A percentile compares a stretch with the other conserved stretches of the same genome.
phyloP scores from a whole-genome alignment of 2,888 invertebrate genomes.

The Shargacucullia verbasci region DNA sequence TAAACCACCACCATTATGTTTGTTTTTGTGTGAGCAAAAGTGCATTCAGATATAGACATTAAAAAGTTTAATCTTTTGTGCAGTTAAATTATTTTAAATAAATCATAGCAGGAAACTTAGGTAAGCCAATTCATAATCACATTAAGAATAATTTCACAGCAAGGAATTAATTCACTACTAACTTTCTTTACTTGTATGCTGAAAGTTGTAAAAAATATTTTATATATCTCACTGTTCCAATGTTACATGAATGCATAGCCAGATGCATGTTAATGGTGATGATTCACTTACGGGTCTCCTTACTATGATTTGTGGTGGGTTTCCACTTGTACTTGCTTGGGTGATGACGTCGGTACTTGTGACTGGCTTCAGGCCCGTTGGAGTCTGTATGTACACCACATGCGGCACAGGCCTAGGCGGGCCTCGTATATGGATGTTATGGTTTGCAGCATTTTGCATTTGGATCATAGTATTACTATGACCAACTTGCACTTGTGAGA shows the following conservation, averaged over 20 bases:
- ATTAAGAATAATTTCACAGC: conserved; percentile 14
- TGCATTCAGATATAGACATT: conserved; percentile 35
- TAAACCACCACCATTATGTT: conserved; percentile 55
- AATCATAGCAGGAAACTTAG: neutral
- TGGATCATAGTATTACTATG: conserved; percentile 77
- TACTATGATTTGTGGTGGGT: conserved; percentile 86
- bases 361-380: conserved; percentile 84
- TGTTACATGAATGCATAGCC: conserved; percentile 34
- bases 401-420: conserved; percentile 84
- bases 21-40: conserved; percentile 34
- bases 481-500: conserved; percentile 81
- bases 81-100: conserved; percentile 5
- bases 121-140: conserved; percentile 38
- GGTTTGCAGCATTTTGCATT: conserved; percentile 77
- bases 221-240: conserved; percentile 49
- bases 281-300: conserved; percentile 85
- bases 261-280: conserved; percentile 56
- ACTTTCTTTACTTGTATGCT: conserved; percentile 14
- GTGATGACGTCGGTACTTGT: conserved; percentile 84
- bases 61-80: conserved; percentile 14
- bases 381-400: conserved; percentile 90
- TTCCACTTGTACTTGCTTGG: conserved; percentile 85
- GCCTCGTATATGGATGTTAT: conserved; percentile 79
- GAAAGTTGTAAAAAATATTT: conserved; percentile 1
- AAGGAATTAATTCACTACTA: conserved; percentile 20